A percentile compares a stretch with the other conserved stretches of the same genome.
Conservation (phyloP, 1,140 invertebrate species). For the Subanguina moxae region DNA sequence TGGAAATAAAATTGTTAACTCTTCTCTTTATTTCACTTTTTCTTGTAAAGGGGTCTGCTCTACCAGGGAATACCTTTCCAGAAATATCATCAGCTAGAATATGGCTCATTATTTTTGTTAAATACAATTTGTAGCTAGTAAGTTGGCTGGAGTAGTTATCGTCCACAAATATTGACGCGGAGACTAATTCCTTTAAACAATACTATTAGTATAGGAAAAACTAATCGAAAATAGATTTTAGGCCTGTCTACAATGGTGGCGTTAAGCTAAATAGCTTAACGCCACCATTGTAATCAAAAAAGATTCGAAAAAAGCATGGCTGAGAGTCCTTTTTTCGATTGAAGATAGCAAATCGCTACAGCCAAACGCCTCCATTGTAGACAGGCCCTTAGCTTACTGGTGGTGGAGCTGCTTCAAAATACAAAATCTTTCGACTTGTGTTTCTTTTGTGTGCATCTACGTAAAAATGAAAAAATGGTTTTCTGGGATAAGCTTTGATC, state of each 20-base stretch:
- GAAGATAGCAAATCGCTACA: too few relatives aligned
- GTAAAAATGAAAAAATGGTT: not conserved
- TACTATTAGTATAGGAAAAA: not conserved
- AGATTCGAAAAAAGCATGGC: too few relatives aligned
- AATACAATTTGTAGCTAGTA: not conserved
- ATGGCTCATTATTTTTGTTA: not conserved
- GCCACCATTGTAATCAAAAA: too few relatives aligned
- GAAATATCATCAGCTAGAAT: not conserved
- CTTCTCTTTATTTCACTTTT: not conserved
- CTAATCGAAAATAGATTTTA: too few relatives aligned
- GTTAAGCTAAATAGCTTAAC: too few relatives aligned
- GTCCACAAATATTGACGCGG: not conserved
- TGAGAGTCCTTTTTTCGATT: too few relatives aligned
- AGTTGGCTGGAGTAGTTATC: not conserved
- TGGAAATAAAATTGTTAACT: constrained; percentile 4
- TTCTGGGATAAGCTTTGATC: not conserved
- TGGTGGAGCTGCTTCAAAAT: not conserved
- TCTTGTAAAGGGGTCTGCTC: not conserved
- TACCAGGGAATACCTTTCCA: not conserved
- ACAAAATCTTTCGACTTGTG: not conserved
- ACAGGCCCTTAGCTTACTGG: too few relatives aligned
- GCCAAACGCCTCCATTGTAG: too few relatives aligned
- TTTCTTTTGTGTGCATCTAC: not conserved
- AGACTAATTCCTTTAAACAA: not conserved
- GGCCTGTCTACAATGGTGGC: too few relatives aligned